Percentiles rank a stretch among this genome's conserved stretches.
Conservation (phyloP, 2,797 vertebrate genomes). For the Tadarida brasiliensis region DNA sequence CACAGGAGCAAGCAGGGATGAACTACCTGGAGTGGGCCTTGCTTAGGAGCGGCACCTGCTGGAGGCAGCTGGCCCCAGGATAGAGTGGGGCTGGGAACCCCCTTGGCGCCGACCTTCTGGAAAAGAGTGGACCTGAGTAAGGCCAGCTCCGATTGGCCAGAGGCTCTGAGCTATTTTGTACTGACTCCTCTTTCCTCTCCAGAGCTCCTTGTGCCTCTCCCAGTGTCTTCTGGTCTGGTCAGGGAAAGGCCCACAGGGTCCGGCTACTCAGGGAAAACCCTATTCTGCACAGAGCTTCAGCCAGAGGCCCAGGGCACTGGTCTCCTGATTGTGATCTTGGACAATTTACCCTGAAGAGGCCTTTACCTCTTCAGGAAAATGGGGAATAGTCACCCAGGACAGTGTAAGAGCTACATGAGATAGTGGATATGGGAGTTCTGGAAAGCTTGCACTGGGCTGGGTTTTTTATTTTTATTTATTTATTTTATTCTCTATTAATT, state of each 20-base stretch:
- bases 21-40: not conserved
- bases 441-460: not conserved
- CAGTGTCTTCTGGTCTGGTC: not conserved
- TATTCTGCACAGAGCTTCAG: not conserved
- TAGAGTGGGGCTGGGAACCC: not conserved
- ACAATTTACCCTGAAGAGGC: not conserved
- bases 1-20: not conserved
- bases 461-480: too few relatives aligned
- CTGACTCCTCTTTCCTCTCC: not conserved
- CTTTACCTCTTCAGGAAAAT: not conserved
- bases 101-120: not conserved
- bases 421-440: not conserved
- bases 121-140: not conserved
- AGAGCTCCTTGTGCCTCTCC: not conserved
- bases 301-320: not conserved
- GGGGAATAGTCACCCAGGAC: not conserved
- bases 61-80: not conserved
- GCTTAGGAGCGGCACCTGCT: not conserved
- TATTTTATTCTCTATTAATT: too few relatives aligned
- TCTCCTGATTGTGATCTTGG: not conserved
- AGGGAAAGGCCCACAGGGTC: not conserved
- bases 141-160: not conserved
- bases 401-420: not conserved
- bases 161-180: not conserved
- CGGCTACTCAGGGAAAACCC: not conserved